Conservation (phyloP, 2,113 vertebrate species). For the Melanerpes formicivorus region DNA sequence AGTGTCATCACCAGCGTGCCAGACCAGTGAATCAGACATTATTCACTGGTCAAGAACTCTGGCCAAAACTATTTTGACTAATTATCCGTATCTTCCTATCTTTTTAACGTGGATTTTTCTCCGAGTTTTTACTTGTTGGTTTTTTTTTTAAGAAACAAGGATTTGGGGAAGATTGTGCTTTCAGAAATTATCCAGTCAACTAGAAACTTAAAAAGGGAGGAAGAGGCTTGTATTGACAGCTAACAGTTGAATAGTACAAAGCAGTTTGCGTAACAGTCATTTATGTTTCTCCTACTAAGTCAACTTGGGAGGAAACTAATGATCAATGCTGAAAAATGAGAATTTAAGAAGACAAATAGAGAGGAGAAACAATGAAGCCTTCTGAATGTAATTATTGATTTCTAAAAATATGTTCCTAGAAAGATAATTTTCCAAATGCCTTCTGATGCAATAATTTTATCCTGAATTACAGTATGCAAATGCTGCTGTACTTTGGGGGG, state of each 20-base stretch:
- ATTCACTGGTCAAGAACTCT: not conserved
- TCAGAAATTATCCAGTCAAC: not conserved
- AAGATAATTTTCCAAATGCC: not conserved
- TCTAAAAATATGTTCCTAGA: not conserved
- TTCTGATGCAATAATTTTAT: not conserved
- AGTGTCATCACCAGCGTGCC: not conserved
- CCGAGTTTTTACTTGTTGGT: not conserved
- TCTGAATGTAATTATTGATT: not conserved
- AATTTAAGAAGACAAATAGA: not conserved
- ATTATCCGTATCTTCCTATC: not conserved
- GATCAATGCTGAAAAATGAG: not conserved
- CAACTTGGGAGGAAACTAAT: not conserved
- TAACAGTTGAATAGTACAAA: not conserved
- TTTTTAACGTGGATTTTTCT: not conserved
- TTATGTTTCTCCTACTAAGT: not conserved
- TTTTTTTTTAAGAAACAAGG: not conserved
- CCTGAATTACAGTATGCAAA: not conserved
- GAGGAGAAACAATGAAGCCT: not conserved
- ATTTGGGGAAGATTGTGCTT: not conserved
- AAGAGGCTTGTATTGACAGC: not conserved
- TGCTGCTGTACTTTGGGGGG: not conserved
- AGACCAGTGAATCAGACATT: conserved; percentile 18
- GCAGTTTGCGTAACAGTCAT: not conserved
- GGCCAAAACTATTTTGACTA: not conserved
- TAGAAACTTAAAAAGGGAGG: not conserved